Evolutionary conservation across 2,797 vertebrate species (phyloP).

Genomic region (Enteromius paludinosus): DNA sequence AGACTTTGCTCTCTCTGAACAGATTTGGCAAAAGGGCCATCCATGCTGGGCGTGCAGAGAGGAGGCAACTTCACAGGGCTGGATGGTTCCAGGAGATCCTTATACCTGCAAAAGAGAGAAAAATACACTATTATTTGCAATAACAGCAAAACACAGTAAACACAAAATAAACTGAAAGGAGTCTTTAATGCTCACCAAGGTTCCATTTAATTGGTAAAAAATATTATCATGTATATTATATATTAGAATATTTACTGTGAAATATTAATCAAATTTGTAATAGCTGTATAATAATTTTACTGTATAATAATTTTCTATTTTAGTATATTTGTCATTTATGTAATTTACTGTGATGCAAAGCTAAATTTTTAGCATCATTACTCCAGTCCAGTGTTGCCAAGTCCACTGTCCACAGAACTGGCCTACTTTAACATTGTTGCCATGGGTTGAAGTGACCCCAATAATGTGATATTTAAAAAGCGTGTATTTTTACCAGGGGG

Average conservation of each 20-base stretch:
- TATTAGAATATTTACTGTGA: background rate
- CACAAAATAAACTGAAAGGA: background rate
- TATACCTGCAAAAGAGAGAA: conserved; percentile 81
- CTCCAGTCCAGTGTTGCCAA: background rate
- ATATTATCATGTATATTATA: background rate
- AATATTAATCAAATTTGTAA: background rate
- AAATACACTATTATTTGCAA: background rate
- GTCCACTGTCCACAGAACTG: no score
- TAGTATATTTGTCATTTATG: background rate
- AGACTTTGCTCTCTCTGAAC: conserved; percentile 96
- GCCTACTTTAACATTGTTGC: no score
- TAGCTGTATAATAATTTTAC: background rate
- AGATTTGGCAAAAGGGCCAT: conserved; percentile 92
- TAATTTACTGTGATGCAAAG: background rate
- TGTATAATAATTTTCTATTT: background rate
- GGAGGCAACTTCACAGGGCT: conserved; percentile 88
- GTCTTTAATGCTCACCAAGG: background rate
- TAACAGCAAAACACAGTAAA: background rate
- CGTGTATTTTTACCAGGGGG: no score
- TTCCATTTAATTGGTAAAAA: conserved; percentile 5
- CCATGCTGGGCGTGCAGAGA: conserved; percentile 95
- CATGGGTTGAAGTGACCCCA: no score
- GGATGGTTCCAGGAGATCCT: conserved; percentile 89
- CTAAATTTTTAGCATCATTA: background rate
- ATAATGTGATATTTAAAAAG: no score